Evolutionary conservation across 2,113 vertebrate genomes (phyloP), one percentile per base, ranked within the genome.

Genomic region (Equus przewalskii): DNA sequence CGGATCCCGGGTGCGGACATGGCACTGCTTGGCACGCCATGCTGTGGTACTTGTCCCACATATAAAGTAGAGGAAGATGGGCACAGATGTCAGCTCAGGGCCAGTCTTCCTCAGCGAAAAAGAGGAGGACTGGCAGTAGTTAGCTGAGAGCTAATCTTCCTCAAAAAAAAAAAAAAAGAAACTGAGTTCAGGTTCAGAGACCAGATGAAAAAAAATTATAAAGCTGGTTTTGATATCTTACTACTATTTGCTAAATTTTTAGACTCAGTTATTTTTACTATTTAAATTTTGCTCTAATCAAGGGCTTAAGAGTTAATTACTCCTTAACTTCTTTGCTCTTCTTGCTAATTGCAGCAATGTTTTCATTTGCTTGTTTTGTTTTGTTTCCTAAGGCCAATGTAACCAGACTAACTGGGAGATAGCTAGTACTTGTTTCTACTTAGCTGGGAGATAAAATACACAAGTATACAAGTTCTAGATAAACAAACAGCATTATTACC

Each of bases 221-320:
- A 84, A 64, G 18, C 10, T 67, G n/a, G 15, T 3, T 87, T 49
- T 81, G 33, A 72, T 65, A 78, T 5, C 30, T 67, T 91, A 36
- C 67, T 65, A 69, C 54, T 73, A 85, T 46, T 89, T 76, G n/a
- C 14, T 79, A 65, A 82, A 85, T 16, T 92, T 85, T 80, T 64
- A 85, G 5, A 70, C 19, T 33, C 30, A 49, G 49, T 80, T 93
- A 78, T 54, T 69, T 84, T 85, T 64, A 56, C 44, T 90, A 64
- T 69, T 97, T 62, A 92, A 70, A 92, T 92, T 62, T 96, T 75
- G 5, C 3, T 81, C 7, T 85, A 69, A 89, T 85, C 6, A 92
- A 76, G 24, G 22, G 13, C 6, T 84, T 69, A 85, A 7, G 6
- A n/a, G 46, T 96, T 89, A 67, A 54, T 91, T 81, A 84, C n/a